A percentile compares a stretch with the other conserved stretches of the same genome.
phyloP scores from a whole-genome alignment of 2,113 vertebrate genomes.

The Gallinago media region DNA sequence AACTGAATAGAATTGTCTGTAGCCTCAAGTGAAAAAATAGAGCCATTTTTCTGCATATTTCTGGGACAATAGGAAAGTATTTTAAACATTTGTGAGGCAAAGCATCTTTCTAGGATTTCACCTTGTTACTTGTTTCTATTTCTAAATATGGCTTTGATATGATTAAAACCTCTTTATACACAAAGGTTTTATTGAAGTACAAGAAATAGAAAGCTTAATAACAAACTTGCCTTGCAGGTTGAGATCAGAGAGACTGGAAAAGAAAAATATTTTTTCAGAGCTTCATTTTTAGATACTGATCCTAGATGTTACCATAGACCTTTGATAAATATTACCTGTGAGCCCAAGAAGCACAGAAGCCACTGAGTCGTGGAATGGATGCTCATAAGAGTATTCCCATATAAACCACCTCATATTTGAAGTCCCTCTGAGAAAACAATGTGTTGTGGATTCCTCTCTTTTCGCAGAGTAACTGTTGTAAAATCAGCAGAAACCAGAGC shows the following conservation, averaged over 20 bases:
- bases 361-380: neutral
- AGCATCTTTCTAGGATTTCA: neutral
- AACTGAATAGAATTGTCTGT: neutral
- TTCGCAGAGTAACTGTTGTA: conserved; percentile 28
- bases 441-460: conserved; percentile 47
- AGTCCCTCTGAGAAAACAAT: conserved; percentile 35
- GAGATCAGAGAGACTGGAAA: neutral
- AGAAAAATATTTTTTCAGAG: neutral
- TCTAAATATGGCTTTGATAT: neutral
- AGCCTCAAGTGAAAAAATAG: neutral
- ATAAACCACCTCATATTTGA: conserved; percentile 29
- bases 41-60: neutral
- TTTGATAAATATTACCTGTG: neutral
- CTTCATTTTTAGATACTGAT: neutral
- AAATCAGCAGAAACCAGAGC: conserved; percentile 42
- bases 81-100: neutral
- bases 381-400: neutral
- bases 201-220: neutral
- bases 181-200: neutral
- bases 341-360: neutral
- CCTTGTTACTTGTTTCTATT: neutral
- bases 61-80: neutral
- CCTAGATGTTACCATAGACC: neutral
- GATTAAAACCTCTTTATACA: neutral
- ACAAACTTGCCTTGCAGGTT: neutral